Conservation (phyloP, 1,140 invertebrate species). For the Drosophila arizonae region DNA sequence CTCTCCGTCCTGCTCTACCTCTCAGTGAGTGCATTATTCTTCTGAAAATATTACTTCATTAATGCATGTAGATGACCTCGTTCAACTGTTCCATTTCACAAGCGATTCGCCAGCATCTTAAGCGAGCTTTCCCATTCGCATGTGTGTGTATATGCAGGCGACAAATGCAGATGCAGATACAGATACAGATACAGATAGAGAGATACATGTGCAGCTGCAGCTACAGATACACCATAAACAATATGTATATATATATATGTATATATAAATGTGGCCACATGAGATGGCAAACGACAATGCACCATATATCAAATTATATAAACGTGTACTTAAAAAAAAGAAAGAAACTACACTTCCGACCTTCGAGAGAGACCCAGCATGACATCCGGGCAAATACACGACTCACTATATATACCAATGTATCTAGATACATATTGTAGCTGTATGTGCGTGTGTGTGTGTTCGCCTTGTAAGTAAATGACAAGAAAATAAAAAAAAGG, state of each 20-base stretch:
- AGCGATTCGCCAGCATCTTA: constrained; percentile 41
- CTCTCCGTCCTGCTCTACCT: background rate
- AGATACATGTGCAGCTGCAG: constrained; percentile 24
- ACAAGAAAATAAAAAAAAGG: constrained; percentile 44
- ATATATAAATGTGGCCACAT: constrained; percentile 37
- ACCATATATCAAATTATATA: constrained; percentile 79
- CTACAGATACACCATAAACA: constrained; percentile 36
- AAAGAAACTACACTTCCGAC: constrained; percentile 72
- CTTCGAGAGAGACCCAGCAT: constrained; percentile 70
- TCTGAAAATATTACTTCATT: constrained; percentile 51
- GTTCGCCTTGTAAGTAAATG: constrained; percentile 70
- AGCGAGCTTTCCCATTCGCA: constrained; percentile 35
- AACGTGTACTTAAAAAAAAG: constrained; percentile 72
- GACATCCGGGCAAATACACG: constrained; percentile 74
- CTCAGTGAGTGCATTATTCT: background rate
- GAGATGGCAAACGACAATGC: constrained; percentile 74
- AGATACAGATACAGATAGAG: constrained; percentile 43
- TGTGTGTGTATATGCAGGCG: constrained; percentile 18
- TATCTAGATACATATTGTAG: constrained; percentile 37
- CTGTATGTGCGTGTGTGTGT: background rate
- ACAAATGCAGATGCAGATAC: constrained; percentile 28
- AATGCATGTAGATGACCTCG: constrained; percentile 62
- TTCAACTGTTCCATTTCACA: constrained; percentile 66
- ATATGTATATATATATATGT: constrained; percentile 3
- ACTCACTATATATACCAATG: constrained; percentile 20